Evolutionary conservation across 2,888 invertebrate species (phyloP), one percentile per base, ranked within the genome.

Genomic region (Nomada fabriciana): DNA sequence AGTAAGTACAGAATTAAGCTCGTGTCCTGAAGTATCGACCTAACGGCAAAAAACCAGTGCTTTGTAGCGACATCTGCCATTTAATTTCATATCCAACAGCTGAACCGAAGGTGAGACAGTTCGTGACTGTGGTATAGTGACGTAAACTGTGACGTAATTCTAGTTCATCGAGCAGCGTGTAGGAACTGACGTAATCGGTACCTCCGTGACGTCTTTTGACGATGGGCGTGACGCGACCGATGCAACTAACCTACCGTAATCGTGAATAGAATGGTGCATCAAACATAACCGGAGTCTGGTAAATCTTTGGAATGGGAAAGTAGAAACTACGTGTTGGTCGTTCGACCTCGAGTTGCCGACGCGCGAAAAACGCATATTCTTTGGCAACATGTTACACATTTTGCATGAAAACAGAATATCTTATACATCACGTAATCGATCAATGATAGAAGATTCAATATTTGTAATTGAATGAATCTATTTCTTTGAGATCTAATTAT

Each of bases 201-300:
- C 70, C 74, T 74, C 69, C 42, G 65, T 82, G 80, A 78, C 82
- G 79, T 78, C 2, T 68, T 80, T 60, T 83, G 88, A 89, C 88
- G 90, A 82, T 76, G 53, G 7, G 68, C 80, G 74, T 92, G 92
- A 92, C 92, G 91, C 90, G 86, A 76, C 75, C 82, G 91, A 93
- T 93, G 93, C 93, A 93, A 93, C 93, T 93, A 93, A 93, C 93
- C 93, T 93, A 93, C 92, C 92, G 90, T 92, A 93, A 93, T 92
- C 90, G 89, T 88, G 90, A 90, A 89, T 89, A 91, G 89, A 91
- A 92, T 93, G 92, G 93, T 93, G 93, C 93, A 93, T 93, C 93
- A 90, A 91, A 92, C 93, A 93, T 93, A 93, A 93, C 92, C 92
- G 92, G 90, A 92, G 92, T 89, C 91, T 90, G 91, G 93, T 93